Percentiles rank a stretch among this genome's conserved stretches.
These are phyloP conservation scores for Diplazon laetatorius DNA, from an alignment of 2,888 invertebrate species.

Conservation along the genomic window DNA sequence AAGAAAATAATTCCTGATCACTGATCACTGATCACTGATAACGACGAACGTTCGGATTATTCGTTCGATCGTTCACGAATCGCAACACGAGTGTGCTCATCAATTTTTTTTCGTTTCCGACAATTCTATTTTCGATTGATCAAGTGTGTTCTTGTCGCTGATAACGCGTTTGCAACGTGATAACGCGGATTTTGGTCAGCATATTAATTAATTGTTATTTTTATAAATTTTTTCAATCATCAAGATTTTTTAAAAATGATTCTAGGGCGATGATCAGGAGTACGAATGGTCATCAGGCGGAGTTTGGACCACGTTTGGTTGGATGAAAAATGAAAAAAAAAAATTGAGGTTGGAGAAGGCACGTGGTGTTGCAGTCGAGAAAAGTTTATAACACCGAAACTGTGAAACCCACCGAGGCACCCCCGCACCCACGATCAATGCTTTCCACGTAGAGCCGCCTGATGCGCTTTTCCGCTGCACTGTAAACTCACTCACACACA, in stretches of 20 bases:
- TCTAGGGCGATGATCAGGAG: constrained; percentile 16
- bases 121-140: not conserved
- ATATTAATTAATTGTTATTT: constrained; percentile 1
- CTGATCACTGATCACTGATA: not conserved
- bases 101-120: not conserved
- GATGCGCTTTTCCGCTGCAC: constrained; percentile 38
- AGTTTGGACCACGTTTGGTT: constrained; percentile 12
- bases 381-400: constrained; percentile 56
- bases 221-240: constrained; percentile 11
- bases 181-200: no score
- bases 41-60: no score
- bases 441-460: constrained; percentile 49
- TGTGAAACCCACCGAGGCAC: constrained; percentile 46
- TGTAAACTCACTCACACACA: constrained; percentile 26
- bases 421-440: constrained; percentile 61
- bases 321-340: no score
- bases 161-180: not conserved
- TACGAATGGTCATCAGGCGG: not conserved
- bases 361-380: constrained; percentile 67
- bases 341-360: constrained; percentile 54
- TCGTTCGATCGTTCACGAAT: not conserved
- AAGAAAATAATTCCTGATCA: not conserved
- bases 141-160: not conserved
- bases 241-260: not conserved
- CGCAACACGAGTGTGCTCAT: not conserved